These are phyloP conservation scores for Osmoderma eremita DNA, from an alignment of 2,888 invertebrate species.

Conservation along the genomic window DNA sequence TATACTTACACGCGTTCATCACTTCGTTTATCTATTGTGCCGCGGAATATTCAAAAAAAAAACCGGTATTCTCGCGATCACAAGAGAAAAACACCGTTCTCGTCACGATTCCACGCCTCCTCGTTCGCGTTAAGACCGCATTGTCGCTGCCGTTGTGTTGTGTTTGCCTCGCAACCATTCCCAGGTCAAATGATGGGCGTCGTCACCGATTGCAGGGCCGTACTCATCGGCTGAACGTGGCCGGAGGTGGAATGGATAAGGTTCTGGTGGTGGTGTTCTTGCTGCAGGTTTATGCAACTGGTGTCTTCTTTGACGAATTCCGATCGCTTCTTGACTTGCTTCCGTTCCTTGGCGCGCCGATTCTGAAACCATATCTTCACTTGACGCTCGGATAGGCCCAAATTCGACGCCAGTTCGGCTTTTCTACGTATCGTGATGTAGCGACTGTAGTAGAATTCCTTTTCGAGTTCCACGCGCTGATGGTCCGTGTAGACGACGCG, in stretches of 20 bases:
- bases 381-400: slow-evolving; percentile 91
- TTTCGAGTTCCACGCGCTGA: slow-evolving; percentile 77
- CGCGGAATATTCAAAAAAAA: neutral
- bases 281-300: slow-evolving; percentile 31
- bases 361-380: slow-evolving; percentile 84
- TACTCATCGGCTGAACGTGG: slow-evolving; percentile 52
- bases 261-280: slow-evolving; percentile 55
- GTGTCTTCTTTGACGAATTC: slow-evolving; percentile 43
- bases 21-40: no score
- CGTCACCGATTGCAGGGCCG: slow-evolving; percentile 43
- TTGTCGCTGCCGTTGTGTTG: no score
- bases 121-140: slow-evolving; percentile 25
- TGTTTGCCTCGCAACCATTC: slow-evolving; percentile 34
- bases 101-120: slow-evolving; percentile 44
- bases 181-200: slow-evolving; percentile 66
- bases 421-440: slow-evolving; percentile 96
- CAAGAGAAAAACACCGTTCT: slow-evolving; percentile 46
- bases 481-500: slow-evolving; percentile 98
- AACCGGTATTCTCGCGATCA: slow-evolving; percentile 43
- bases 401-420: slow-evolving; percentile 85
- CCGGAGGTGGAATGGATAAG: slow-evolving; percentile 44
- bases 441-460: slow-evolving; percentile 74
- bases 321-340: slow-evolving; percentile 66
- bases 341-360: slow-evolving; percentile 89
- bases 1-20: no score